Percentiles rank a stretch among this genome's conserved stretches.
Conservation (phyloP, 2,113 vertebrate genomes). For the Aphelocoma coerulescens region DNA sequence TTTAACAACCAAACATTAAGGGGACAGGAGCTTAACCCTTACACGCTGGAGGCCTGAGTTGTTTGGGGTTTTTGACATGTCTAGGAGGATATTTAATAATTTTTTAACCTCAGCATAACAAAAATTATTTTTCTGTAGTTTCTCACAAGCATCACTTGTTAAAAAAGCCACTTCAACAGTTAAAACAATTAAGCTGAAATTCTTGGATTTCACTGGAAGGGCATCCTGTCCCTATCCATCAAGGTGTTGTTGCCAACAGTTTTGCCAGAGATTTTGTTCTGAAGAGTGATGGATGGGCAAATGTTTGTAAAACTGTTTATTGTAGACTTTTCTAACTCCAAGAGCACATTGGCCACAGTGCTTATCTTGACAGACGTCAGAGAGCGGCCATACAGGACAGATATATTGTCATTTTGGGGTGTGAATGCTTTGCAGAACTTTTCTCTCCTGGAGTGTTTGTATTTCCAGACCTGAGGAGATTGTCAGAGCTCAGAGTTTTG, state of each 20-base stretch:
- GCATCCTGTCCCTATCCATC: conserved; percentile 23
- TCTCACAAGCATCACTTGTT: not conserved
- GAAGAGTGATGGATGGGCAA: not conserved
- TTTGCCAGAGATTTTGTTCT: not conserved
- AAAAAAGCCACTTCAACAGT: not conserved
- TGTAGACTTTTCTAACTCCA: not conserved
- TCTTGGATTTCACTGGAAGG: conserved; percentile 31
- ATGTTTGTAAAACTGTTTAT: not conserved
- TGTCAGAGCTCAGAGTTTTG: not conserved
- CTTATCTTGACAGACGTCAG: not conserved
- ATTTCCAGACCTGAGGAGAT: not conserved
- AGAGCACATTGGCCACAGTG: not conserved
- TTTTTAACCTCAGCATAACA: not conserved
- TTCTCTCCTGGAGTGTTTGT: not conserved
- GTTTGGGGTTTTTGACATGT: not conserved
- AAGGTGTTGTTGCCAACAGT: not conserved
- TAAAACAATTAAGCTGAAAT: not conserved
- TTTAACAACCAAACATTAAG: not conserved
- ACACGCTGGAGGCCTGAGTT: not conserved
- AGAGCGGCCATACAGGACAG: not conserved
- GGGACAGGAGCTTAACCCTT: conserved; percentile 20
- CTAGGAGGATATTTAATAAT: not conserved
- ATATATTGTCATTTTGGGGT: not conserved
- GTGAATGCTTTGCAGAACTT: not conserved
- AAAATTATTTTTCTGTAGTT: not conserved